phyloP scores from a whole-genome alignment of 1,140 invertebrate species.

The Cotesia glomerata region DNA sequence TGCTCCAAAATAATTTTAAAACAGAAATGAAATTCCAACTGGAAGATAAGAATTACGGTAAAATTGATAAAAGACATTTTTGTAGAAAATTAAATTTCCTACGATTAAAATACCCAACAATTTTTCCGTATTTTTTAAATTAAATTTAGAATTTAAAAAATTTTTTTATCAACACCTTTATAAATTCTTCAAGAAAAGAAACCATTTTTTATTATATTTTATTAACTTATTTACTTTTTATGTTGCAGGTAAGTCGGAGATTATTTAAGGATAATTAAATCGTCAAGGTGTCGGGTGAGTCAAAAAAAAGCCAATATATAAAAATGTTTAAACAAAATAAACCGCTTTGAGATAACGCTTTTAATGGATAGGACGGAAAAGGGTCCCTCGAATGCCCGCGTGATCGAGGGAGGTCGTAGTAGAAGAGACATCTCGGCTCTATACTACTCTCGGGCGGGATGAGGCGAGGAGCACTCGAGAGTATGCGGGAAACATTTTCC shows the following conservation, averaged over 20 bases:
- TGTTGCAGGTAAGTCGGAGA: conserved; percentile 34
- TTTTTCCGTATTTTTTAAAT: neutral
- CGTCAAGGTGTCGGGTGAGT: neutral
- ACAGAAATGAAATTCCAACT: no score
- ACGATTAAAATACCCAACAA: no score
- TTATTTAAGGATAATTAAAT: neutral
- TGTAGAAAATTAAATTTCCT: no score
- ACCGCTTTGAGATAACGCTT: conserved; percentile 18
- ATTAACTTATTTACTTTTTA: conserved; percentile 4
- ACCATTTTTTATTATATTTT: neutral
- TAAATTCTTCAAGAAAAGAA: neutral
- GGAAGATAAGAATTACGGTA: no score
- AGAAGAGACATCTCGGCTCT: neutral
- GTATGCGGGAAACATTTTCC: conserved; percentile 62
- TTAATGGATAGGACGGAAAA: conserved; percentile 15
- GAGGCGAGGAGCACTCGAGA: conserved; percentile 25
- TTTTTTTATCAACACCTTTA: neutral
- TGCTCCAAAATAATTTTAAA: no score
- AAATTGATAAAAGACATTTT: no score
- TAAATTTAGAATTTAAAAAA: neutral
- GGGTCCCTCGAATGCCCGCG: neutral
- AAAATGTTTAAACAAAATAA: neutral
- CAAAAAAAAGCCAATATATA: neutral
- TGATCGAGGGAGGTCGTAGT: neutral
- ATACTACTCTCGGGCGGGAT: neutral